Evolutionary conservation across 2,888 invertebrate species (phyloP), one percentile per base, ranked within the genome.

Genomic region (Cosmia pyralina): DNA sequence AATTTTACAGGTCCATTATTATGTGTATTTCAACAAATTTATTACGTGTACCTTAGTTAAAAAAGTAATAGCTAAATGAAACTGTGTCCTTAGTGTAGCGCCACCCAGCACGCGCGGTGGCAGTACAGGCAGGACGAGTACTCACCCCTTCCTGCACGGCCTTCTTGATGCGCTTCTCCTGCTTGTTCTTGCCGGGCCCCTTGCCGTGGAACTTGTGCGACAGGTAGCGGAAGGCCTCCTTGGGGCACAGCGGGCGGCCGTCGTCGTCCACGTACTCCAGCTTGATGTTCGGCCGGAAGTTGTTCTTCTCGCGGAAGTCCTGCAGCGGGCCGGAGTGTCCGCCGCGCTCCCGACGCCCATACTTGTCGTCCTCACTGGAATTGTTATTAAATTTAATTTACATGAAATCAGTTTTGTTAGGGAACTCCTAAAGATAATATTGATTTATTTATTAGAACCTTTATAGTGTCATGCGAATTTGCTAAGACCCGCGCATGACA

Each of bases 161-260:
- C 94, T 99, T 99, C 95, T 99, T 99, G 95, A 98, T 97, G 83
- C 99, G 97, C 92, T 99, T 99, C 95, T 99, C 99, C 88, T 98
- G 97, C 96, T 99, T 99, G 96, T 99, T 99, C 94, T 99, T 99
- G 70, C 99, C 99, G 34, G 99, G 99, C 3, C 99, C 99, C 96
- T 99, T 99, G 69, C 99, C 99, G 96, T 99, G 99, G 96, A 99
- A 99, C 96, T 99, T 99, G 94, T 99, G 99, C 41, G 99, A 99
- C 70, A 99, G 96, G 96, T 99, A 98, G 84, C 98, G 97, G 96
- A 99, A 99, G 64, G 99, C 99, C 96, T 99, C 99, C 94, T 99
- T 99, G 72, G 98, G 98, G 89, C 98, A 98, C 77, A 99, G 97
- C 87, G 98, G 97, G 72, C 98, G 98, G 0, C 99, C 99, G 90